Evolutionary conservation across 1,140 invertebrate species (phyloP), one percentile per base, ranked within the genome.

Genomic region (Cyclina sinensis): DNA sequence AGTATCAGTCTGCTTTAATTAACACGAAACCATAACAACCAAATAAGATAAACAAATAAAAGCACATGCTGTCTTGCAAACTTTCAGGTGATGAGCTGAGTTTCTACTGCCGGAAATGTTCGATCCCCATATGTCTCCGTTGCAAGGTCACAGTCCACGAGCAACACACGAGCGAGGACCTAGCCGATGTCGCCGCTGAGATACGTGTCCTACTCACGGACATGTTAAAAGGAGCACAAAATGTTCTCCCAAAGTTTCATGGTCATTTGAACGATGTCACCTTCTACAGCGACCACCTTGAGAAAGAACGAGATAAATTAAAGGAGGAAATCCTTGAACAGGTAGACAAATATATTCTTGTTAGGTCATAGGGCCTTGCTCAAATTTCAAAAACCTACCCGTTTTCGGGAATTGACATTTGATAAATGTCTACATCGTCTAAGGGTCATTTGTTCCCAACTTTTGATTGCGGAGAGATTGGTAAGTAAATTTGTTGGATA

Each of bases 81-180:
- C 21, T 65, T 65, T 2, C 68, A 86, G 78, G 78, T 12, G 86
- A 88, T 18, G 86, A 88, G 86, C 35, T 88, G 30, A 80, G 76
- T 27, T 88, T 88, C 86, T 88, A 81, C 39, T 88, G 86, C 78
- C 57, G 86, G 24, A 80, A 81, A 57, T 88, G 86, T 54, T 35
- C 62, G 0, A 73, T 88, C 9, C 86, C 86, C 7, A 81, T 88
- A 30, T 88, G 86, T 54, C 76, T 88, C 7, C 86, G 86, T 37
- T 88, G 86, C 37, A 88, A 88, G 39, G 86, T 88, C 14, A 88
- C 86, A 9, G 51, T 73, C 21, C 86, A 88, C 65, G 86, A 88
- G 39, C 76, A 88, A 30, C 86, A 88, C 37, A 35, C 62, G 32
- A 88, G 54, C 37, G 86, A 88, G 7, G 86, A 88, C 48, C 65